Percentiles rank a stretch among this genome's conserved stretches.
phyloP scores from a whole-genome alignment of 1,140 invertebrate species.

The Aphidius ervi region DNA sequence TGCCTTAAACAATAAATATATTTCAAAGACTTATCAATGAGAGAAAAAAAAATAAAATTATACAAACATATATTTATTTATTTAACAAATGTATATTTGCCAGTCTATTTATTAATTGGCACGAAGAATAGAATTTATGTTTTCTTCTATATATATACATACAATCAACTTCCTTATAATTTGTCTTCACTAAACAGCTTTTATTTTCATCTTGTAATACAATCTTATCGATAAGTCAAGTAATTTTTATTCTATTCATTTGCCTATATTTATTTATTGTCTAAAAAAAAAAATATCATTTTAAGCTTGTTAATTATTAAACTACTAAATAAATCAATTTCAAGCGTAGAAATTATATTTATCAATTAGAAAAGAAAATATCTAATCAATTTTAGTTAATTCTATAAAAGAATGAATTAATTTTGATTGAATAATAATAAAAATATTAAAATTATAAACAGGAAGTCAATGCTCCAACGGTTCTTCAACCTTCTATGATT shows the following conservation, averaged over 20 bases:
- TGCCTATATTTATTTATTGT: no score
- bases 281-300: no score
- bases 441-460: background rate
- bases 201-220: no score
- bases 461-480: slow-evolving; percentile 11
- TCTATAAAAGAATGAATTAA: background rate
- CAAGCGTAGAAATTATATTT: no score
- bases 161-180: slow-evolving; percentile 3
- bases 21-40: background rate
- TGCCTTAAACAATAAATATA: background rate
- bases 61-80: background rate
- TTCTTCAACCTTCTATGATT: slow-evolving; percentile 1
- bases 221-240: no score
- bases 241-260: no score
- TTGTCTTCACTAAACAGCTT: no score
- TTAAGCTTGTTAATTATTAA: no score
- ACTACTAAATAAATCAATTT: no score
- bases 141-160: background rate
- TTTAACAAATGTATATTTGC: slow-evolving; percentile 14
- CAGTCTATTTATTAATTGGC: slow-evolving; percentile 27
- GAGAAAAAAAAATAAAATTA: background rate
- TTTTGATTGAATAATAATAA: background rate
- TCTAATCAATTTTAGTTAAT: no score
- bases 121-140: slow-evolving; percentile 18
- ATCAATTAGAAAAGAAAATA: no score